Conservation (phyloP, 2,113 vertebrate genomes). For the Montifringilla adamsi region DNA sequence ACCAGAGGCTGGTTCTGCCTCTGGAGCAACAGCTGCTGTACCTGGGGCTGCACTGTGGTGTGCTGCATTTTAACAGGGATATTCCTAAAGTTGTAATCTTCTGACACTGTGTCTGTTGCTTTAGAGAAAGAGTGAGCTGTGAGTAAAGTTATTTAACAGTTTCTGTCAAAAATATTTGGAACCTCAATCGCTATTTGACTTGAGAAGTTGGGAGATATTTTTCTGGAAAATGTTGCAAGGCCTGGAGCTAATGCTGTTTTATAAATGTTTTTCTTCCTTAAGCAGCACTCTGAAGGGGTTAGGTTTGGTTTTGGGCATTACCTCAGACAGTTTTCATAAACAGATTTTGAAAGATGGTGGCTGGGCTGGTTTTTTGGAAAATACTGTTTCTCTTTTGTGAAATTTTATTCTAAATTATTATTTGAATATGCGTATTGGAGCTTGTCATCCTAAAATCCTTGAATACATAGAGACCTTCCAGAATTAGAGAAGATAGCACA, state of each 20-base stretch:
- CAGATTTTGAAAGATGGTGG: neutral
- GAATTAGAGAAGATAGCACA: neutral
- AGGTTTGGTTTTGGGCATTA: neutral
- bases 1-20: neutral
- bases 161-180: neutral
- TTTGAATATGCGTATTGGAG: neutral
- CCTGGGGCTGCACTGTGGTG: neutral
- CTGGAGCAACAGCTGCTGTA: neutral
- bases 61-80: neutral
- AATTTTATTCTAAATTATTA: neutral
- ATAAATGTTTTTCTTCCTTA: neutral
- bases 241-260: neutral
- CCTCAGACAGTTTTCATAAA: neutral
- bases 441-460: neutral
- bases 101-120: neutral
- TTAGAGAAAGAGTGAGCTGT: neutral
- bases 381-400: neutral
- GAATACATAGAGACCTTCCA: neutral
- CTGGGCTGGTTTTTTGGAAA: neutral
- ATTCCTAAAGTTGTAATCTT: neutral
- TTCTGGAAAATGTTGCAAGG: neutral
- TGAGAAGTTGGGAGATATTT: neutral
- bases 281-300: neutral
- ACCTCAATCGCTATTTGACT: neutral
- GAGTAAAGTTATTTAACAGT: neutral